These are phyloP conservation scores for Trachythela sp. DNA, from an alignment of 64 coral and sea anemone species.

Conservation along the genomic window DNA sequence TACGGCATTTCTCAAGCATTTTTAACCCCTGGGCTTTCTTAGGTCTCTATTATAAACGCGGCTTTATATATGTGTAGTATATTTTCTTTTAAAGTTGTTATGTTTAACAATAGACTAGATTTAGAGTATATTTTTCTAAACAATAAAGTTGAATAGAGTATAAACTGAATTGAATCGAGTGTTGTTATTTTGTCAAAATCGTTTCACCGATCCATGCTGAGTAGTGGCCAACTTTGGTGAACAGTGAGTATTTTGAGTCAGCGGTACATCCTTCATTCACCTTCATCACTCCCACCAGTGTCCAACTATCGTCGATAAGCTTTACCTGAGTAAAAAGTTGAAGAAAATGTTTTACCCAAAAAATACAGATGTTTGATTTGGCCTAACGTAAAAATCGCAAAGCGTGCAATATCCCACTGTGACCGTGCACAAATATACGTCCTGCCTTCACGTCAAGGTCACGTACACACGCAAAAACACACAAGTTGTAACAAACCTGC, in stretches of 20 bases:
- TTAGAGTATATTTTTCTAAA: not conserved
- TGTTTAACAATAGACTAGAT: not conserved
- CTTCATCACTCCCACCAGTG: not conserved
- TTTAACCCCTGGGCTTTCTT: no score
- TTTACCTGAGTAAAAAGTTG: not conserved
- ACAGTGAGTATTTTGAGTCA: not conserved
- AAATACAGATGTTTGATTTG: not conserved
- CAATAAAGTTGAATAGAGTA: not conserved
- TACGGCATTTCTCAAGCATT: no score
- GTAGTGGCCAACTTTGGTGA: conserved; percentile 4
- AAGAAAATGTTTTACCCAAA: not conserved
- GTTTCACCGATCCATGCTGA: not conserved
- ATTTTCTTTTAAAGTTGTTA: no score
- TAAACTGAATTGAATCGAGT: not conserved
- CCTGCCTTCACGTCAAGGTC: no score
- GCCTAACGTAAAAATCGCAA: not conserved
- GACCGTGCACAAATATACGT: no score
- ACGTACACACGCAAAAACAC: no score
- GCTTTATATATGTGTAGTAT: no score
- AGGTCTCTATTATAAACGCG: no score
- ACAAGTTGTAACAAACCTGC: no score
- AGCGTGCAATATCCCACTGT: no score
- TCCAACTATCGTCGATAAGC: not conserved
- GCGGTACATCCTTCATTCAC: not conserved
- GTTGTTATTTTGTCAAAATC: not conserved